phyloP scores from a whole-genome alignment of 2,888 invertebrate genomes.

The Lasius platythorax region DNA sequence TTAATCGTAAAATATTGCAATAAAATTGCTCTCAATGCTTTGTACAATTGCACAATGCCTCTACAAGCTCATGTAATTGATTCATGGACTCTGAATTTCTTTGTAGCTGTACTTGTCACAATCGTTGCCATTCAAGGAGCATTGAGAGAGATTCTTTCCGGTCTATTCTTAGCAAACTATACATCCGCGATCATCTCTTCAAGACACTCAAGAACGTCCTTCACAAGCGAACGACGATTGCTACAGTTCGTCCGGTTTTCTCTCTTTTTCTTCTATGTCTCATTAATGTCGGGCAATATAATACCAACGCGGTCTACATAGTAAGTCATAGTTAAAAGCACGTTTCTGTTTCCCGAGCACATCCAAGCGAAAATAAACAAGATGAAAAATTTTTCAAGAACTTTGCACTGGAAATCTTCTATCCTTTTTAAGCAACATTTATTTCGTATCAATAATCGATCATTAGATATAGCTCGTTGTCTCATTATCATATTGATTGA shows the following conservation, averaged over 20 bases:
- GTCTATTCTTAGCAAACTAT: slow-evolving; percentile 38
- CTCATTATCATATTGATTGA: not conserved
- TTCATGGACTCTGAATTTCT: slow-evolving; percentile 29
- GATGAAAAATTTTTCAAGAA: not conserved
- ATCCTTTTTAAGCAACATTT: not conserved
- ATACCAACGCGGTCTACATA: slow-evolving; percentile 9
- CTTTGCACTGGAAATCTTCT: not conserved
- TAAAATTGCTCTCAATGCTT: too few species aligned
- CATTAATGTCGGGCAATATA: slow-evolving; percentile 53
- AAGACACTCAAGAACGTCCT: slow-evolving; percentile 38
- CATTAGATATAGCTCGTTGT: not conserved
- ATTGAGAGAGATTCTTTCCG: slow-evolving; percentile 39
- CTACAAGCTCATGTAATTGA: slow-evolving; percentile 15
- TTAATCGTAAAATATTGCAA: slow-evolving; percentile 4
- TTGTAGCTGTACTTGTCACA: slow-evolving; percentile 27
- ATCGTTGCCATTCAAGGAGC: slow-evolving; percentile 26
- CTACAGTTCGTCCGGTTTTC: slow-evolving; percentile 38
- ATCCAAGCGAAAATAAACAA: not conserved
- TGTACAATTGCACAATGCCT: not conserved
- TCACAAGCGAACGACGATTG: slow-evolving; percentile 21
- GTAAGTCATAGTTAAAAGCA: not conserved
- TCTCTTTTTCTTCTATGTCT: slow-evolving; percentile 31
- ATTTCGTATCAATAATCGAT: not conserved
- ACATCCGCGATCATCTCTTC: slow-evolving; percentile 42
- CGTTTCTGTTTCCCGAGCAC: slow-evolving; percentile 1